A percentile compares a stretch with the other conserved stretches of the same genome.
Conservation (phyloP, 2,888 invertebrate genomes). For the Leucania comma region DNA sequence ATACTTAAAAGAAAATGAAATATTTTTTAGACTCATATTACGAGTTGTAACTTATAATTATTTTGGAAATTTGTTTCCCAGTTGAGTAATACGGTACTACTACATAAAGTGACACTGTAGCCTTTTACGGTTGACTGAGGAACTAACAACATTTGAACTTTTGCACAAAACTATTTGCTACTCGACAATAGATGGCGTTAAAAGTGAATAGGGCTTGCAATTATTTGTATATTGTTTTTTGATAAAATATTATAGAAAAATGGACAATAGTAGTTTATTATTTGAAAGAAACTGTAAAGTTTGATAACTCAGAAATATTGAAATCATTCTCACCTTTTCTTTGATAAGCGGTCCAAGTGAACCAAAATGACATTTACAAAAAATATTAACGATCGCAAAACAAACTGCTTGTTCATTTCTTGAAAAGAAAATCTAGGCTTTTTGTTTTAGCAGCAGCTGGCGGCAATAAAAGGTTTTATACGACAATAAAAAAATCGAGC, state of each 20-base stretch:
- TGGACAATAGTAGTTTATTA: no score
- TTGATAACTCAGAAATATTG: no score
- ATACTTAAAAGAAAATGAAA: neutral
- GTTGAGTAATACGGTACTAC: conserved; percentile 3
- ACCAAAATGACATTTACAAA: neutral
- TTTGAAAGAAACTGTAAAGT: no score
- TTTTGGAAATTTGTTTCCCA: conserved; percentile 5
- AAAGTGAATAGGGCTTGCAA: neutral
- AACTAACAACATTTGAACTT: conserved; percentile 41
- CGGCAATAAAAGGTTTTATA: neutral
- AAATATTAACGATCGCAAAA: neutral
- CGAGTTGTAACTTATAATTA: neutral
- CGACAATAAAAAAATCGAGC: conserved; percentile 5
- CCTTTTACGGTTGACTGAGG: conserved; percentile 26
- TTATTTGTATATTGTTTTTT: neutral
- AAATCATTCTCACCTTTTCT: neutral
- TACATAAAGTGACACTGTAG: neutral
- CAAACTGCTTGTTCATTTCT: neutral
- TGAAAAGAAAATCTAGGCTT: neutral
- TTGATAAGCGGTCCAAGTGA: no score
- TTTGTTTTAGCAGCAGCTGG: neutral
- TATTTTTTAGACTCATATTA: neutral
- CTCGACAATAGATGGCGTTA: conserved; percentile 74
- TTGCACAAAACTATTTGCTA: conserved; percentile 65
- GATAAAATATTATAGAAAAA: no score